Evolutionary conservation across 2,113 vertebrate species (phyloP), one percentile per base, ranked within the genome.

Genomic region (Plotosus lineatus): DNA sequence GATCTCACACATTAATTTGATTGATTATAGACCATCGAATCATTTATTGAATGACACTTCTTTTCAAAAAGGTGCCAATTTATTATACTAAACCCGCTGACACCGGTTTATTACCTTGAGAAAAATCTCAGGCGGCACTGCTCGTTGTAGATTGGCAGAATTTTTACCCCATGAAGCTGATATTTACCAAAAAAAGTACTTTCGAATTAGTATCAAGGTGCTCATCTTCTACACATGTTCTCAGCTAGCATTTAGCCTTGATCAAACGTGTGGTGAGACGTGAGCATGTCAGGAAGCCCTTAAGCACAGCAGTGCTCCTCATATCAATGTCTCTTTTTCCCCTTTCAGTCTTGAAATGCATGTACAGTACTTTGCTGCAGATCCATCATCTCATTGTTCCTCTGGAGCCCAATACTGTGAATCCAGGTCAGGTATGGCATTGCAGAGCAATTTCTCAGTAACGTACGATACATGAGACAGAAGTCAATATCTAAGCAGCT

Each of bases 401-500:
- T 17, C 0, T 33, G 12, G 26, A 21, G 48, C 46, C 48, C 51
- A 51, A 51, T 71, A 31, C 44, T 72, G 69, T 10, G 31, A 31
- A 48, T 50, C 15, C 44, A 50, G 69, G 19, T 17, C 63, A 1
- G 36, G 21, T 44, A 73, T 4, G 0, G 17, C 69, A 50, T 7
- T 1, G 44, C 50, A 28, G 69, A 50, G 44, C 46, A 21, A 50
- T 31, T 72, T 72, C 46, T 72, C 28, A 51, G 28, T 23, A 23
- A 33, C n/a, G 28, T 36, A 36, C 69, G 36, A 50, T 8, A 51
- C 48, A 21, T 51, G 36, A 51, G 46, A 36, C 69, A 36, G 46
- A 51, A 19, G 69, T 73, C 69, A 31, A 73, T 73, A 73, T 73
- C 46, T 73, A 51, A 71, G 68, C 68, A 17, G 68, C 40, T 73